A percentile compares a stretch with the other conserved stretches of the same genome.
Conservation (phyloP, 2,113 vertebrate species). For the Sapajus apella region DNA sequence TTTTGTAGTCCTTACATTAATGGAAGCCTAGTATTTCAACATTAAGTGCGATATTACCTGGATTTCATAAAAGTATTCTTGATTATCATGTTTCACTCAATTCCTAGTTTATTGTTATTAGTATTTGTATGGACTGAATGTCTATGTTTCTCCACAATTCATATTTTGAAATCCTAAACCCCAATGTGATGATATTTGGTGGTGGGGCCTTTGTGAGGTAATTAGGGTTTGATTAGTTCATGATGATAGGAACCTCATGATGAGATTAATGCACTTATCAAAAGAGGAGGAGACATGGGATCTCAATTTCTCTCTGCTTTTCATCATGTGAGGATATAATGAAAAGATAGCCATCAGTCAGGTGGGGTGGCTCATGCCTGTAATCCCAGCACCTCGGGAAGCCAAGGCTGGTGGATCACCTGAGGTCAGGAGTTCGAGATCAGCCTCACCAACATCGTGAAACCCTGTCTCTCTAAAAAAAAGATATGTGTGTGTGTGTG, state of each 20-base stretch:
- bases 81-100: not conserved
- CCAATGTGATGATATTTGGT: not conserved
- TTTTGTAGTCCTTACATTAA: not conserved
- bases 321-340: not conserved
- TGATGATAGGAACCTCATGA: not conserved
- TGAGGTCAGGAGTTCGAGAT: no score
- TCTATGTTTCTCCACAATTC: not conserved
- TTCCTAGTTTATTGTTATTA: not conserved
- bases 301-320: not conserved
- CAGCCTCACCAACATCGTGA: no score
- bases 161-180: not conserved
- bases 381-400: no score
- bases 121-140: not conserved
- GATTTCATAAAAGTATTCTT: slow-evolving; percentile 10
- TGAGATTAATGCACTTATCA: not conserved
- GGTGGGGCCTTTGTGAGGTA: not conserved
- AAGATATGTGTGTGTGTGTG: no score
- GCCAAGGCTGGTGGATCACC: no score
- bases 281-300: not conserved
- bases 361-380: no score
- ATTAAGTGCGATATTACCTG: not conserved
- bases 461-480: no score
- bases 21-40: not conserved
- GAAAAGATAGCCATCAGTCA: not conserved
- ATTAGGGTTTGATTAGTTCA: not conserved